These are phyloP conservation scores for Myotis planiceps DNA, from an alignment of 2,797 vertebrate species.

Conservation along the genomic window DNA sequence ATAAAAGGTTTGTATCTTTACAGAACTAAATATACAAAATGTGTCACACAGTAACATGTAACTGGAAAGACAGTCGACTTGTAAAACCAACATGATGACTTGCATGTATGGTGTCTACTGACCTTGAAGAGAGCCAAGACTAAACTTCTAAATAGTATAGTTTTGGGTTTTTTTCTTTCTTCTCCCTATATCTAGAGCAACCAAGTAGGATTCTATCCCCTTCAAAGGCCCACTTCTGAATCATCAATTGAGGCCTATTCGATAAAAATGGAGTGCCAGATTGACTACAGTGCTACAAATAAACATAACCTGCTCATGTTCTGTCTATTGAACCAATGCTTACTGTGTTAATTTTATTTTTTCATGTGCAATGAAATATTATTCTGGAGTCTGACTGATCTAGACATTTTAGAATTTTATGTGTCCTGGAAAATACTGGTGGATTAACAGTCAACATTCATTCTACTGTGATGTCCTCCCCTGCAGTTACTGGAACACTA, in stretches of 20 bases:
- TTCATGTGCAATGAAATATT: neutral
- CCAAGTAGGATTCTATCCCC: neutral
- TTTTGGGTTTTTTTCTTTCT: neutral
- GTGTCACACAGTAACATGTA: neutral
- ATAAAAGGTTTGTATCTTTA: neutral
- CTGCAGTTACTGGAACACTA: neutral
- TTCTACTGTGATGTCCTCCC: neutral
- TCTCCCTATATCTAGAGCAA: neutral
- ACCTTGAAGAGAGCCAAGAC: neutral
- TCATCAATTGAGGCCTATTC: neutral
- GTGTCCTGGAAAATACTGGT: neutral
- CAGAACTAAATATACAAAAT: neutral
- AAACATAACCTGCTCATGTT: neutral
- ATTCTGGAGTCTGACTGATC: neutral
- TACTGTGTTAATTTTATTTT: neutral
- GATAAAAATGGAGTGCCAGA: conserved; percentile 12
- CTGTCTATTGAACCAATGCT: neutral
- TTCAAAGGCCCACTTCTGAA: neutral
- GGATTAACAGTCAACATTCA: neutral
- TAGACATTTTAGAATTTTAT: neutral
- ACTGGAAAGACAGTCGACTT: neutral
- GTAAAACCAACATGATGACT: neutral
- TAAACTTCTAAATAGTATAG: neutral
- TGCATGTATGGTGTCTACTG: neutral
- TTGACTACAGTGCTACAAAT: neutral